phyloP scores from a whole-genome alignment of 2,797 vertebrate species.

The Epinephelus malabaricus region DNA sequence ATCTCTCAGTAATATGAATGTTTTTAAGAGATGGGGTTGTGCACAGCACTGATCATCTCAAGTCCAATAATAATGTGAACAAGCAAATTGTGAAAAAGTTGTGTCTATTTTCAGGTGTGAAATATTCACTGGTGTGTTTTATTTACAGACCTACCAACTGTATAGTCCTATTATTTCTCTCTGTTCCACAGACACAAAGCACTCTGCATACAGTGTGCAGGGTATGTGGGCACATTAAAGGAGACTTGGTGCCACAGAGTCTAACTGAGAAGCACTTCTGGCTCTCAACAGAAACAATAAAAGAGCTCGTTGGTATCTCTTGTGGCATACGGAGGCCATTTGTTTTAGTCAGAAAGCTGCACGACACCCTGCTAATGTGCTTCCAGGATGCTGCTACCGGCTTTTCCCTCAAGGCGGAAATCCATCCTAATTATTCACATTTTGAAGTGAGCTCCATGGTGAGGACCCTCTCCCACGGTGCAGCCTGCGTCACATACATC shows the following conservation, averaged over 20 bases:
- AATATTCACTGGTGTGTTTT: constrained; percentile 14
- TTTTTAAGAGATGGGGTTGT: too few relatives aligned
- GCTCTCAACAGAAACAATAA: constrained; percentile 69
- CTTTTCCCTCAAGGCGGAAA: constrained; percentile 73
- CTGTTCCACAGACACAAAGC: constrained; percentile 24
- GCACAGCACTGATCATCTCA: too few relatives aligned
- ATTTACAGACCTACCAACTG: constrained; percentile 24
- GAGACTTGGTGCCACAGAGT: constrained; percentile 36
- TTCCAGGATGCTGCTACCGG: constrained; percentile 74
- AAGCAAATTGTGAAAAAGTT: constrained; percentile 5
- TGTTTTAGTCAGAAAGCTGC: constrained; percentile 81
- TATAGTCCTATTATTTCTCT: constrained; percentile 27
- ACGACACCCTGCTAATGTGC: constrained; percentile 81
- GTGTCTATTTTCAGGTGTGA: constrained; percentile 13
- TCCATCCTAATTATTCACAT: constrained; percentile 85
- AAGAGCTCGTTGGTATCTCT: constrained; percentile 71
- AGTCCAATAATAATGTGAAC: not conserved
- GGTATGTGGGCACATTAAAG: constrained; percentile 50
- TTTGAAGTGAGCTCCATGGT: constrained; percentile 75
- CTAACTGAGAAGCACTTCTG: constrained; percentile 59
- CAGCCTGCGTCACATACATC: constrained; percentile 76
- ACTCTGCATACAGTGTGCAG: constrained; percentile 1
- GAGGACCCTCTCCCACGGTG: constrained; percentile 77
- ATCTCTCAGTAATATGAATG: too few relatives aligned
- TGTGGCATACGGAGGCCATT: constrained; percentile 76